Conservation (phyloP, 2,113 vertebrate genomes). For the Pitta sordida region DNA sequence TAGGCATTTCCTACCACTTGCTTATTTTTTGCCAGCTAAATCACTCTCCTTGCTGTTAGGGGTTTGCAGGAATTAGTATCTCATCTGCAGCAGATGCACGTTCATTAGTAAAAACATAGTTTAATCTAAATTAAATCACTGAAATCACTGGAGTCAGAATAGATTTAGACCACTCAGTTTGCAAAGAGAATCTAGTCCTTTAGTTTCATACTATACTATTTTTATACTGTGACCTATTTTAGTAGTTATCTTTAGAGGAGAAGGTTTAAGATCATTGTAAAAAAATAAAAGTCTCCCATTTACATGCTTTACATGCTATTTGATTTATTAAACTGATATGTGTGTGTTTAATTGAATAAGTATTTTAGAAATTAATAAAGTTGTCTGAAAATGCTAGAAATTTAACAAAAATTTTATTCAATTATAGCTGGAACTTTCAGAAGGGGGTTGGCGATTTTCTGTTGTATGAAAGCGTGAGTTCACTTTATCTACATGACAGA, state of each 20-base stretch:
- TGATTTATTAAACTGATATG: background rate
- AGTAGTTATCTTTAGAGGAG: slow-evolving; percentile 18
- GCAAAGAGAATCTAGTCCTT: background rate
- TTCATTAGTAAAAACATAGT: background rate
- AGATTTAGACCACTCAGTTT: background rate
- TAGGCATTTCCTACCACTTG: background rate
- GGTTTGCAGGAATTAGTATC: background rate
- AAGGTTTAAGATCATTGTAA: background rate
- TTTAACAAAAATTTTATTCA: background rate
- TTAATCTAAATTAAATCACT: background rate
- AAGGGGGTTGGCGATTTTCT: background rate
- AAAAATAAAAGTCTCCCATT: background rate
- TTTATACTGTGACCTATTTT: slow-evolving; percentile 59
- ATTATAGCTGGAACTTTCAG: background rate
- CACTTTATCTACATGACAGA: background rate
- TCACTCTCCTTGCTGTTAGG: background rate
- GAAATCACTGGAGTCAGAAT: background rate
- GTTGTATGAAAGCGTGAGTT: background rate
- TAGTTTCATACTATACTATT: slow-evolving; percentile 37
- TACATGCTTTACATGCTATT: background rate
- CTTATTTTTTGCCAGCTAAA: background rate
- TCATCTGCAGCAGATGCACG: background rate
- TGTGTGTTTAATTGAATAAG: background rate
- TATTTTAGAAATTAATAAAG: background rate
- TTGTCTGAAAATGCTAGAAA: background rate